Evolutionary conservation across 2,797 vertebrate species (phyloP), one percentile per base, ranked within the genome.

Genomic region (Lophura swinhoii): DNA sequence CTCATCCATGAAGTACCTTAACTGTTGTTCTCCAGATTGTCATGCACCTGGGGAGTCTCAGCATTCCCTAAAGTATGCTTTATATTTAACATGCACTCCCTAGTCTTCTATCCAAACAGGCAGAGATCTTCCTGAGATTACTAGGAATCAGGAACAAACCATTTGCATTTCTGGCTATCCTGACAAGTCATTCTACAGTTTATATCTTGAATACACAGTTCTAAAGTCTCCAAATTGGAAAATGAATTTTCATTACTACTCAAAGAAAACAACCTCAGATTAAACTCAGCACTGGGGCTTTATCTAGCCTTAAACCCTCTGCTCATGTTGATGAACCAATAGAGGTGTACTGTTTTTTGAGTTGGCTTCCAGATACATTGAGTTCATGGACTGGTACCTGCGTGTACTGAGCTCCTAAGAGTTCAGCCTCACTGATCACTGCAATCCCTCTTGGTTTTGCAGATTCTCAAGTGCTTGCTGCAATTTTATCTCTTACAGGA

Each of bases 391-490:
- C 24, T 71, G 23, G 13, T 51, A 11, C 3, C 13, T 72, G 49
- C 13, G 0, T 3, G 37, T n/a, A 24, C 43, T 29, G n/a, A 31
- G 17, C 10, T 2, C 14, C 13, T 31, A 43, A 33, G 20, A 48
- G 18, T 35, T 71, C 58, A 88, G 44, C n/a, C 18, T 5, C 4
- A 15, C 7, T 48, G 21, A 26, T 10, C 24, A 13, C 55, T 24
- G 59, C 0, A 0, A 14, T 41, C 5, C 14, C 20, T 81, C 10
- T 51, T 33, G 22, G 33, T 14, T 15, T 44, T 41, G 24, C 10
- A 13, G 37, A 12, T n/a, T 85, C 60, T 66, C 73, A 76, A 73
- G 37, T 17, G 11, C 16, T 77, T 70, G 31, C 49, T 41, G 20
- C 29, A 39, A 31, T 41, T 53, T 16, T n/a, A 67, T 12, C 15